Evolutionary conservation across 2,113 vertebrate species (phyloP).

Genomic region (Artemisiospiza belli): DNA sequence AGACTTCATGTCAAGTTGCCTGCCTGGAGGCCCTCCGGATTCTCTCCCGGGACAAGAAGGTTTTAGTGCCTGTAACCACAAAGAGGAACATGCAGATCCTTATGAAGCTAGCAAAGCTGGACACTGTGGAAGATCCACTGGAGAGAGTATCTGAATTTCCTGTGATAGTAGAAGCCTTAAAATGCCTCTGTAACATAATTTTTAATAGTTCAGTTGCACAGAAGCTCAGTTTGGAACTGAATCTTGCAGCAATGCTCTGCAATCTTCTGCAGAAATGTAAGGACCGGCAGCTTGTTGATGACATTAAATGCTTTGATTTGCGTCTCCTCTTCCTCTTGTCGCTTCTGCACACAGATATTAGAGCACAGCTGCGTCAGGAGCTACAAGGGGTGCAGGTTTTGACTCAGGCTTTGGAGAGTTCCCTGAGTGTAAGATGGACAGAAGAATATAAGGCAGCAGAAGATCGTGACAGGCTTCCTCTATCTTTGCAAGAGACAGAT

Average conservation of each 20-base stretch:
- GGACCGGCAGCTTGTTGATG: conserved; percentile 75
- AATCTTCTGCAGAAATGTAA: conserved; percentile 79
- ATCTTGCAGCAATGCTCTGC: conserved; percentile 87
- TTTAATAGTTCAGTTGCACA: conserved; percentile 93
- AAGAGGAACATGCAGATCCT: conserved; percentile 89
- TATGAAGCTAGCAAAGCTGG: conserved; percentile 83
- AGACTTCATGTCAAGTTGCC: conserved; percentile 84
- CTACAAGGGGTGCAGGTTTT: conserved; percentile 85
- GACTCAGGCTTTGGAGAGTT: conserved; percentile 89
- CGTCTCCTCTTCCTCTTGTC: conserved; percentile 95
- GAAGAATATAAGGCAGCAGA: conserved; percentile 84
- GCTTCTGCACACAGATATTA: conserved; percentile 87
- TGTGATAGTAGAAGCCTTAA: conserved; percentile 93
- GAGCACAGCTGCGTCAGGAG: conserved; percentile 82
- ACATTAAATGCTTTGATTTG: conserved; percentile 93
- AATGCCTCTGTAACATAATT: conserved; percentile 96
- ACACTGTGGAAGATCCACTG: conserved; percentile 68
- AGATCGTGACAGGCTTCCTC: conserved; percentile 75
- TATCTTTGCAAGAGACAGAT: conserved; percentile 87
- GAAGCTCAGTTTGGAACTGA: conserved; percentile 90
- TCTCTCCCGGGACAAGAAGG: conserved; percentile 92
- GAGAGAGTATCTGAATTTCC: conserved; percentile 80
- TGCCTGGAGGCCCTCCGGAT: conserved; percentile 95
- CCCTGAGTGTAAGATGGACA: conserved; percentile 87
- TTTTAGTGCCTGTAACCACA: conserved; percentile 92